Conservation (phyloP, 1,140 invertebrate species). For the Orchesella cincta region DNA sequence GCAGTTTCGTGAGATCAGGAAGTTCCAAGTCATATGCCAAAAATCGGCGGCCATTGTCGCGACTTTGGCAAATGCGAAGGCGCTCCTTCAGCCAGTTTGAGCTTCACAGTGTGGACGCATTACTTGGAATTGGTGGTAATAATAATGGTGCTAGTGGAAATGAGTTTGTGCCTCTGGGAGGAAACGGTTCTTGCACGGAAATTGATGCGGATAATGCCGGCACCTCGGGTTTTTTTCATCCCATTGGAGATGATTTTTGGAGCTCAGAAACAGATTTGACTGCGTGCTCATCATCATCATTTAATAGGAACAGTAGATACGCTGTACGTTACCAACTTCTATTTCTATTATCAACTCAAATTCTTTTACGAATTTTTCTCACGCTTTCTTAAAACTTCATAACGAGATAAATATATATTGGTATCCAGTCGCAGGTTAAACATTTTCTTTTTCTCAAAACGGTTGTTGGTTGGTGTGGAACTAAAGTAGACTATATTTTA, state of each 20-base stretch:
- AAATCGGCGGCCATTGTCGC: conserved; percentile 37
- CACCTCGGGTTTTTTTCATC: conserved; percentile 38
- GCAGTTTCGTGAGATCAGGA: conserved; percentile 42
- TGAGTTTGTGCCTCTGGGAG: conserved; percentile 19
- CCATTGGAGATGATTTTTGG: conserved; percentile 41
- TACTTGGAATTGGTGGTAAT: background rate
- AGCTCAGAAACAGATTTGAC: conserved; percentile 37
- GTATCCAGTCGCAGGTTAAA: background rate
- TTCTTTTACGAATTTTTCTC: background rate
- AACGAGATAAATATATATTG: background rate
- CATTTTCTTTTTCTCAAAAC: background rate
- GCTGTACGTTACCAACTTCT: conserved; percentile 12
- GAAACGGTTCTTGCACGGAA: conserved; percentile 39
- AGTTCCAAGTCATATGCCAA: conserved; percentile 45
- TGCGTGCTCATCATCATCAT: background rate
- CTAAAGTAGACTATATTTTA: background rate
- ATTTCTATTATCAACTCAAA: background rate
- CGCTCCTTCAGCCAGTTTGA: conserved; percentile 46
- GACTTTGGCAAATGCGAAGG: conserved; percentile 44
- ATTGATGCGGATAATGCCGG: conserved; percentile 39
- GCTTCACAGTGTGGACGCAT: conserved; percentile 7
- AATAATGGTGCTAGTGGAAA: background rate
- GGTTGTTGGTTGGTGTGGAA: no score
- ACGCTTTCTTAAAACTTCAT: background rate
- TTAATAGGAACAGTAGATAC: conserved; percentile 4